Conservation (phyloP, 2,797 vertebrate genomes). For the Hypotaenidia philippensis region DNA sequence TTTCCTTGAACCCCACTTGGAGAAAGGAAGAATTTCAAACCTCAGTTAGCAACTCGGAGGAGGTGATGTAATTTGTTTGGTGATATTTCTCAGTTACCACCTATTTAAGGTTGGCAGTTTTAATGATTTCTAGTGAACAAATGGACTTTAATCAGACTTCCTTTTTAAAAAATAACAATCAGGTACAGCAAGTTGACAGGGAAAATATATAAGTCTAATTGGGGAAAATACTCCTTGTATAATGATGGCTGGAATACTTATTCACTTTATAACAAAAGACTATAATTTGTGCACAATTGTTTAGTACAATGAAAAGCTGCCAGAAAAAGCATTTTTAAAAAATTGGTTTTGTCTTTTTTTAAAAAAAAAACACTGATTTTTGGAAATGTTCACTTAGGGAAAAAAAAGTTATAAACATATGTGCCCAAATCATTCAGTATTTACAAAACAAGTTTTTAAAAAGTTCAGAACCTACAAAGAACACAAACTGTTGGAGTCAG, state of each 20-base stretch:
- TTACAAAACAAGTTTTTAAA: not conserved
- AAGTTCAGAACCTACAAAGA: not conserved
- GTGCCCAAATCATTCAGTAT: not conserved
- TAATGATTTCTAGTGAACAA: slow-evolving; percentile 61
- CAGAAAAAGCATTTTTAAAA: slow-evolving; percentile 6
- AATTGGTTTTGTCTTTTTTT: not conserved
- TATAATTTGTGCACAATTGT: not conserved
- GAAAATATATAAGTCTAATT: slow-evolving; percentile 45
- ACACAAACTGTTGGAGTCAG: not conserved
- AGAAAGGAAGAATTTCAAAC: slow-evolving; percentile 59
- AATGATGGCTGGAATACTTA: not conserved
- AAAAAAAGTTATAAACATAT: not conserved
- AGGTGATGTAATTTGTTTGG: slow-evolving; percentile 72
- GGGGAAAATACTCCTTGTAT: slow-evolving; percentile 2
- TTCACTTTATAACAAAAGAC: not conserved
- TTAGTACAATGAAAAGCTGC: slow-evolving; percentile 2
- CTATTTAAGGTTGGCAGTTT: slow-evolving; percentile 70
- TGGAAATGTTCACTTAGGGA: not conserved
- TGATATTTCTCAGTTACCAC: slow-evolving; percentile 72
- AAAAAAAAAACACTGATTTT: not conserved
- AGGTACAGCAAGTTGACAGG: slow-evolving; percentile 45
- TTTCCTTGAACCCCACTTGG: slow-evolving; percentile 47
- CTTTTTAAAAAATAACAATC: slow-evolving; percentile 51
- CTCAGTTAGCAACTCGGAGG: slow-evolving; percentile 32
- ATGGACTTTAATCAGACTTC: slow-evolving; percentile 60